Evolutionary conservation across 2,113 vertebrate species (phyloP), one percentile per base, ranked within the genome.

Genomic region (Lipophrys pholis): DNA sequence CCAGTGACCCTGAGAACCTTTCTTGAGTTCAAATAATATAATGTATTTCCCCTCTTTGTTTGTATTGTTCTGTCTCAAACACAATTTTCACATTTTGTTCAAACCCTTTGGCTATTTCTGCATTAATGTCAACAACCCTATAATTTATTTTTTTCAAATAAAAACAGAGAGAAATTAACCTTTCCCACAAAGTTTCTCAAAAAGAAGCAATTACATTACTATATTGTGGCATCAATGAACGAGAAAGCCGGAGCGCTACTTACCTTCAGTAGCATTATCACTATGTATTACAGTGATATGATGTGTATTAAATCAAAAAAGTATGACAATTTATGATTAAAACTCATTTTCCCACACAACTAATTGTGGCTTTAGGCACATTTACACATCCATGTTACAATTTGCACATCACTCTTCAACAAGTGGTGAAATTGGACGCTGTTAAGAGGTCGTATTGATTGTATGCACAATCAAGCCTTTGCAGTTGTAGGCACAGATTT

Each of bases 121-220:
- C 9, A 21, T 1, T 17, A 12, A 75, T 54, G 41, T 66, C 8
- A 54, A 49, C n/a, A 60, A 40, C 30, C 5, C 1, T 50, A 17
- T 65, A 69, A 78, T 73, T 73, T 69, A 45, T 3, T 41, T 60
- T 76, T 50, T 14, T 53, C 3, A 67, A 61, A 72, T 35, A 21
- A 68, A 62, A 80, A 57, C 16, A 9, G 43, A 38, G 36, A 49
- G 15, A 51, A 50, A 65, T 59, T 45, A 78, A 78, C 41, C 48
- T 50, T 53, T 71, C 15, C 7, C 8, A 36, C 14, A 15, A 30
- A 30, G 21, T 30, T 30, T 30, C 21, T 30, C 21, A 30, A 30
- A 30, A 30, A 30, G 2, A 30, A 2, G 21, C 21, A 30, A 30
- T 30, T 30, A 30, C 2, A 30, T 30, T 30, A 30, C 21, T 30